A percentile compares a stretch with the other conserved stretches of the same genome.
These are phyloP conservation scores for Epirrhoe tristata DNA, from an alignment of 2,888 invertebrate species.

Conservation along the genomic window DNA sequence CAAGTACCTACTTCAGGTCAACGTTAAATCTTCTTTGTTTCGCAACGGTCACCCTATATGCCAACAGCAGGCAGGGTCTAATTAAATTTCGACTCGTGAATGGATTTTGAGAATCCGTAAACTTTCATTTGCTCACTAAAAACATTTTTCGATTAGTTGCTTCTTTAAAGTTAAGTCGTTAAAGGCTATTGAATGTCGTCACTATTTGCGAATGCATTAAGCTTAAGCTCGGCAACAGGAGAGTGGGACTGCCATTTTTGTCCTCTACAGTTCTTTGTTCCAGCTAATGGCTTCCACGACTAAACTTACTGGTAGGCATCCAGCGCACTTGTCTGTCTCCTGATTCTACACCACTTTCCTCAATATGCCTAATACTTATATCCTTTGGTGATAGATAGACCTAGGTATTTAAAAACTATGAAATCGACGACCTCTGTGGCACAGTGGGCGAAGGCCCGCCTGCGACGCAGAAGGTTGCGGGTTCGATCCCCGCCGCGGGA, in stretches of 20 bases:
- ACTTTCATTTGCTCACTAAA: neutral
- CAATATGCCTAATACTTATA: neutral
- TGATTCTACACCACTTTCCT: neutral
- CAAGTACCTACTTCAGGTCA: neutral
- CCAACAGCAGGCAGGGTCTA: neutral
- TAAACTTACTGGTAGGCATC: constrained; percentile 1
- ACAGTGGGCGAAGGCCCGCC: too few relatives aligned
- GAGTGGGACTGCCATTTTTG: constrained; percentile 9
- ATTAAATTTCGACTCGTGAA: neutral
- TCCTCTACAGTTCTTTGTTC: constrained; percentile 30
- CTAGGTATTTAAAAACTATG: too few relatives aligned
- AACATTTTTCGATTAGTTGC: neutral
- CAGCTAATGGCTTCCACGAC: constrained; percentile 31
- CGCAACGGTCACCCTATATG: neutral
- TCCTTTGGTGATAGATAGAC: neutral
- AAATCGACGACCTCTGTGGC: too few relatives aligned
- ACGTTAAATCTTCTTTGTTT: neutral
- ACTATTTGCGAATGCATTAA: constrained; percentile 33
- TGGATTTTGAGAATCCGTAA: neutral
- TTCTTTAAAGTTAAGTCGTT: constrained; percentile 5
- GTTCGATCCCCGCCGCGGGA: too few relatives aligned
- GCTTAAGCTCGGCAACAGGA: constrained; percentile 19
- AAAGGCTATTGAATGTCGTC: constrained; percentile 13
- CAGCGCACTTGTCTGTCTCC: neutral
- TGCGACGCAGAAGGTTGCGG: too few relatives aligned